Percentiles rank a stretch among this genome's conserved stretches.
Conservation (phyloP, 2,113 vertebrate species). For the Illadopsis cleaveri region DNA sequence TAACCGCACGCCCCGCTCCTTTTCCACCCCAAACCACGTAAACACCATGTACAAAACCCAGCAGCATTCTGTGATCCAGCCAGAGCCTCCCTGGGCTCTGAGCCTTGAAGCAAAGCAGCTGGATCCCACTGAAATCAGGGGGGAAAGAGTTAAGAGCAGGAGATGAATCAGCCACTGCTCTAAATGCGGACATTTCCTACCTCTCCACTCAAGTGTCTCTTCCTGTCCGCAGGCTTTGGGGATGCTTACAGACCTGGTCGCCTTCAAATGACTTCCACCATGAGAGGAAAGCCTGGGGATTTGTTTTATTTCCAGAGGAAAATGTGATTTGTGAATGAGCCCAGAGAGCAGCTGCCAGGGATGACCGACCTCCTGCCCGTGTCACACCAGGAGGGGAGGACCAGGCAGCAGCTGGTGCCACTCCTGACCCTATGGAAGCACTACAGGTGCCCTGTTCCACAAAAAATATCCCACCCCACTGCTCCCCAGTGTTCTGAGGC, state of each 20-base stretch:
- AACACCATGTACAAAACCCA: background rate
- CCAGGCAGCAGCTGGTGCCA: background rate
- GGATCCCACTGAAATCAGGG: background rate
- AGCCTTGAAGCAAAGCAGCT: background rate
- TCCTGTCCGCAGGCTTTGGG: background rate
- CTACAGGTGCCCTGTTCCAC: rapidly evolving
- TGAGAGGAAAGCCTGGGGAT: background rate
- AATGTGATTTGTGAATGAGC: background rate
- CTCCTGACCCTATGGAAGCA: background rate
- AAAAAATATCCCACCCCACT: rapidly evolving
- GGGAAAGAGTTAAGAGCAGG: constrained; percentile 16
- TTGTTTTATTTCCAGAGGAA: constrained; percentile 13
- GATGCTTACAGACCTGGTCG: background rate
- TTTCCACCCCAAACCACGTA: background rate
- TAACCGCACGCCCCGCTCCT: background rate
- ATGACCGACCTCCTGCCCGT: background rate
- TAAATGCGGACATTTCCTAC: constrained; percentile 18
- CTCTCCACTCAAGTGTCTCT: background rate
- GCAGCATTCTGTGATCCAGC: background rate
- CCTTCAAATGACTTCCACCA: background rate
- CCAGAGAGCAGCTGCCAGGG: background rate
- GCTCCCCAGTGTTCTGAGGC: rapidly evolving
- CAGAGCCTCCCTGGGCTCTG: rapidly evolving
- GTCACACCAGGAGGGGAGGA: background rate
- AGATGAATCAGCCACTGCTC: constrained; percentile 7